These are phyloP conservation scores for Drosophila hydei DNA, from an alignment of 1,140 invertebrate genomes.

Conservation along the genomic window DNA sequence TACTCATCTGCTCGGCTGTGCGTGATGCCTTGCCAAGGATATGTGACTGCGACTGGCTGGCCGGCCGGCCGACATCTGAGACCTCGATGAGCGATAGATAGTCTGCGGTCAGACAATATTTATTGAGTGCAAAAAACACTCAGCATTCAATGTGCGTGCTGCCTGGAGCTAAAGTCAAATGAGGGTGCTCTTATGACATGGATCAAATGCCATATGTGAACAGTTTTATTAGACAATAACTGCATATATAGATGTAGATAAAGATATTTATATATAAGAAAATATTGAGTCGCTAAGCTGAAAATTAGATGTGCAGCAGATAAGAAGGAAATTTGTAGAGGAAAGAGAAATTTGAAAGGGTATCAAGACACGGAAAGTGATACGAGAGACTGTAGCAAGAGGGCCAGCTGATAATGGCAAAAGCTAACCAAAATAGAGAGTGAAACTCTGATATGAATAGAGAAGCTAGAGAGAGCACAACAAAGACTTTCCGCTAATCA, in stretches of 20 bases:
- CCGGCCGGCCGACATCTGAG: slow-evolving; percentile 59
- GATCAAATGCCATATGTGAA: background rate
- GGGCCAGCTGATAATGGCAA: no score
- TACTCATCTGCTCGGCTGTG: slow-evolving; percentile 2
- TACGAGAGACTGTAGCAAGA: no score
- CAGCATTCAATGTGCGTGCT: slow-evolving; percentile 7
- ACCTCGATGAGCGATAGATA: slow-evolving; percentile 52
- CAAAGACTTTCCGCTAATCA: no score
- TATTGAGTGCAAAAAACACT: slow-evolving; percentile 68
- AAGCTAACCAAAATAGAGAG: no score
- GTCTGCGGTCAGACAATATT: slow-evolving; percentile 63
- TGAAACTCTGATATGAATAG: no score
- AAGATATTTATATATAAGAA: background rate
- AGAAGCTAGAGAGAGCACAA: no score
- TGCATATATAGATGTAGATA: background rate
- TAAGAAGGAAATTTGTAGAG: no score
- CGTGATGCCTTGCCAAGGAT: slow-evolving; percentile 29
- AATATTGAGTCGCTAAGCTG: no score
- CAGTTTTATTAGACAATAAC: background rate
- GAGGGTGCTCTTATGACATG: slow-evolving; percentile 7
- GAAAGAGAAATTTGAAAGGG: no score
- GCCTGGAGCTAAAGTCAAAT: slow-evolving; percentile 45
- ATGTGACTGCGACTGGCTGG: background rate
- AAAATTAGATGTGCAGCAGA: no score
- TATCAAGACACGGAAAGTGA: no score